phyloP scores from a whole-genome alignment of 2,888 invertebrate species.

The Itoplectis maculator region DNA sequence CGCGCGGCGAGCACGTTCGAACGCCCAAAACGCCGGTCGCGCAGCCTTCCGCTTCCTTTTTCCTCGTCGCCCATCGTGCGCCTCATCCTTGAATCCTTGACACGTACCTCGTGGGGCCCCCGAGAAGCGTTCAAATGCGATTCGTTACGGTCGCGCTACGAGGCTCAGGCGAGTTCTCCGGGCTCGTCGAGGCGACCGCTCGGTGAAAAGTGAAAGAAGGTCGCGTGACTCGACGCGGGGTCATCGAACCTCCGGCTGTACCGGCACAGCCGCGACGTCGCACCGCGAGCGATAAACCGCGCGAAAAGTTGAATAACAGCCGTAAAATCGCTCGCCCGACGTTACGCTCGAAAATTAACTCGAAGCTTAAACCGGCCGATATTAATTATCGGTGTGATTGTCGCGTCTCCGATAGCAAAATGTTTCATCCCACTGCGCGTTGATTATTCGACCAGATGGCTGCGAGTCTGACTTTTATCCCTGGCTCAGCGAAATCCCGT shows the following conservation, averaged over 20 bases:
- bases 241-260: conserved; percentile 48
- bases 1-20: background rate
- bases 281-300: background rate
- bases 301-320: background rate
- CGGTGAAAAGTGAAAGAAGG: conserved; percentile 65
- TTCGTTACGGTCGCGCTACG: conserved; percentile 26
- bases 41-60: conserved; percentile 12
- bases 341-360: background rate
- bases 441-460: conserved; percentile 28
- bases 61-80: background rate
- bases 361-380: background rate
- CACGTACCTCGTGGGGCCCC: conserved; percentile 16
- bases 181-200: conserved; percentile 38
- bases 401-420: conserved; percentile 2
- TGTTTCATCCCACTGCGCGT: conserved; percentile 27
- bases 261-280: background rate
- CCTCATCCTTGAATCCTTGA: conserved; percentile 17
- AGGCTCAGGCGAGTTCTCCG: conserved; percentile 30
- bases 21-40: background rate
- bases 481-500: conserved; percentile 12
- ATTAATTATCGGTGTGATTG: conserved; percentile 1
- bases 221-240: conserved; percentile 53
- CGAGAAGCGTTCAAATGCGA: conserved; percentile 34
- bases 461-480: conserved; percentile 21
- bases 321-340: conserved; percentile 10